A percentile compares a stretch with the other conserved stretches of the same genome.
Evolutionary conservation across 2,888 invertebrate species (phyloP).

Genomic region (Clistopyga incitator): DNA sequence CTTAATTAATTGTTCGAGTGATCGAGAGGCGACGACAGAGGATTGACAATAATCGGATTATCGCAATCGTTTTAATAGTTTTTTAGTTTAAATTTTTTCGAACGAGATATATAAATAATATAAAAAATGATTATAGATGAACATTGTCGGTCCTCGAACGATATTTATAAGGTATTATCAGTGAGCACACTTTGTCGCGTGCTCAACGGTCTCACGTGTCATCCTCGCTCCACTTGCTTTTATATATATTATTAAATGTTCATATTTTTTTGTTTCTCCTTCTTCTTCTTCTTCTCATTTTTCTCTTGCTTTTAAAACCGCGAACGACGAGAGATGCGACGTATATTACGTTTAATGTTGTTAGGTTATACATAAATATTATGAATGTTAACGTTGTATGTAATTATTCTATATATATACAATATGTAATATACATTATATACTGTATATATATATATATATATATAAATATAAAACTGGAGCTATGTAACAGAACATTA

Average conservation of each 20-base stretch:
- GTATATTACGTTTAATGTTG: constrained; percentile 79
- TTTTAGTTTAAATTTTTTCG: constrained; percentile 6
- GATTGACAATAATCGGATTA: constrained; percentile 66
- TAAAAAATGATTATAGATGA: constrained; percentile 60
- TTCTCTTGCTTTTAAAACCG: constrained; percentile 48
- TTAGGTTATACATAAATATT: constrained; percentile 79
- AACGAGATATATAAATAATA: constrained; percentile 51
- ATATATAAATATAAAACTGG: constrained; percentile 54
- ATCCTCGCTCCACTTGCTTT: constrained; percentile 61
- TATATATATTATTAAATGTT: constrained; percentile 57
- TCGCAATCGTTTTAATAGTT: constrained; percentile 34
- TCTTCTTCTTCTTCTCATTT: constrained; percentile 44
- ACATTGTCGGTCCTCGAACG: constrained; percentile 66
- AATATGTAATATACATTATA: constrained; percentile 62
- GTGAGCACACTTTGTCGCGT: constrained; percentile 52
- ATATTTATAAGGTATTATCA: constrained; percentile 57
- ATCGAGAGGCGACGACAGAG: constrained; percentile 61
- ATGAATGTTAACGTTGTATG: constrained; percentile 82
- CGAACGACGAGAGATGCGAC: constrained; percentile 68
- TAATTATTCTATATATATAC: constrained; percentile 68
- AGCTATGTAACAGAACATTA: constrained; percentile 73
- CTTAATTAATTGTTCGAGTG: constrained; percentile 51
- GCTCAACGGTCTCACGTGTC: constrained; percentile 47
- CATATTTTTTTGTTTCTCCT: constrained; percentile 23
- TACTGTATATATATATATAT: constrained; percentile 39